Percentiles rank a stretch among this genome's conserved stretches.
Conservation (phyloP, 2,888 invertebrate genomes). For the Nomada hirtipes region DNA sequence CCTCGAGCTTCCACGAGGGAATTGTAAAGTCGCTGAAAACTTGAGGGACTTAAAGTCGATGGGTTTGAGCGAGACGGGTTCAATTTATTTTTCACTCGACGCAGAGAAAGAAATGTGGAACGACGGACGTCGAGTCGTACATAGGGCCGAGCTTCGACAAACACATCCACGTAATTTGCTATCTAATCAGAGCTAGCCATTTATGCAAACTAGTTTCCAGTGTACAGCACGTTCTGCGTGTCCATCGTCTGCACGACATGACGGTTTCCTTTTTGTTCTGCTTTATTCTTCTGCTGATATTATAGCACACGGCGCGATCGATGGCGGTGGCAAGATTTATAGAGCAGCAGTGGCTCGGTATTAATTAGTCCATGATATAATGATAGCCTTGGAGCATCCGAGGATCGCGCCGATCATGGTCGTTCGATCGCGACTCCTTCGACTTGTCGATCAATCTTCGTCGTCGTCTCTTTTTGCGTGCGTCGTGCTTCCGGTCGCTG, state of each 20-base stretch:
- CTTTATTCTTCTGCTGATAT: background rate
- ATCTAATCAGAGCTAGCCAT: constrained; percentile 58
- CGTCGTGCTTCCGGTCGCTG: constrained; percentile 25
- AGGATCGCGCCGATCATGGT: constrained; percentile 27
- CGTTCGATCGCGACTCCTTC: background rate
- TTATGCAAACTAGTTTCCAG: constrained; percentile 51
- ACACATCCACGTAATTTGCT: constrained; percentile 52
- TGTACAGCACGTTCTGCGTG: constrained; percentile 7
- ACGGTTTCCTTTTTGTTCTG: background rate
- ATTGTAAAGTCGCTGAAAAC: background rate
- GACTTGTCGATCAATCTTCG: constrained; percentile 17
- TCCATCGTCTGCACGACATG: constrained; percentile 6
- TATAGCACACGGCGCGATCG: background rate
- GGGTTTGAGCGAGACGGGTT: background rate
- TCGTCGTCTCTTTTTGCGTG: background rate
- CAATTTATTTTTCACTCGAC: constrained; percentile 16
- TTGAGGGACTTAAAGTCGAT: background rate
- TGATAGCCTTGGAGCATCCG: background rate
- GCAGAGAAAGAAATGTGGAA: background rate
- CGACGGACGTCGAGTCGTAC: constrained; percentile 19
- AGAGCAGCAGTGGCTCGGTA: constrained; percentile 4
- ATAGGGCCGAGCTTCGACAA: constrained; percentile 41
- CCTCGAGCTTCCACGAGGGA: background rate
- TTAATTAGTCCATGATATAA: constrained; percentile 31
- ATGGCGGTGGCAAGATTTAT: constrained; percentile 22